Evolutionary conservation across 2,888 invertebrate genomes (phyloP), one percentile per base, ranked within the genome.

Genomic region (Tenthredo livida): DNA sequence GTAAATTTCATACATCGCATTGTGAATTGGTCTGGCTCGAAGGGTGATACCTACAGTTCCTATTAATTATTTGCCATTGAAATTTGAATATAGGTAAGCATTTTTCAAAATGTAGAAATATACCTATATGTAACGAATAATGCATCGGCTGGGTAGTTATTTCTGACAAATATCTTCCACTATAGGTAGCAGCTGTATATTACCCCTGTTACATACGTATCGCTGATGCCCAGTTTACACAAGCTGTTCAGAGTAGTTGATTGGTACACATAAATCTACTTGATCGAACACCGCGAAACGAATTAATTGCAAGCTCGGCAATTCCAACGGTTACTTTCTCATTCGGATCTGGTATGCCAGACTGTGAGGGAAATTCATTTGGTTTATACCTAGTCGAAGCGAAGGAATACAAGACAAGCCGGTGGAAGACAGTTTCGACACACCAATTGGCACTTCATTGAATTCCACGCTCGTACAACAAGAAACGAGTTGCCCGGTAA

Each of bases 391-490:
- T 9, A 54, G 50, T 40, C 58, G 21, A 37, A 61, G 21, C 21
- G 21, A 80, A 80, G 61, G 80, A 47, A 80, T 37, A 80, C 58
- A 29, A 58, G 58, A 61, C 80, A 61, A 80, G 78, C n/a, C 33
- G 29, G 58, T n/a, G 21, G 61, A 77, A 80, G 61, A 80, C 61
- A 61, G 80, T 80, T 40, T 40, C 80, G 58, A 61, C 80, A 61
- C 80, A 61, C 80, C 80, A 80, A 80, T 80, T 80, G 80, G 61
- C 61, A 80, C 80, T 80, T 61, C 80, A 80, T 61, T 58, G 80
- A 80, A 80, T 80, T 80, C 80, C 80, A 61, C 21, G 40, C 37
- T 80, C 50, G 77, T 50, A 77, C 77, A 17, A 40, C 50, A 25
- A 50, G 17, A 29, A 25, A 61, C 61, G 40, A 40, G 37, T 29